Evolutionary conservation across 2,113 vertebrate genomes (phyloP).

Genomic region (Hirundichthys speculiger): DNA sequence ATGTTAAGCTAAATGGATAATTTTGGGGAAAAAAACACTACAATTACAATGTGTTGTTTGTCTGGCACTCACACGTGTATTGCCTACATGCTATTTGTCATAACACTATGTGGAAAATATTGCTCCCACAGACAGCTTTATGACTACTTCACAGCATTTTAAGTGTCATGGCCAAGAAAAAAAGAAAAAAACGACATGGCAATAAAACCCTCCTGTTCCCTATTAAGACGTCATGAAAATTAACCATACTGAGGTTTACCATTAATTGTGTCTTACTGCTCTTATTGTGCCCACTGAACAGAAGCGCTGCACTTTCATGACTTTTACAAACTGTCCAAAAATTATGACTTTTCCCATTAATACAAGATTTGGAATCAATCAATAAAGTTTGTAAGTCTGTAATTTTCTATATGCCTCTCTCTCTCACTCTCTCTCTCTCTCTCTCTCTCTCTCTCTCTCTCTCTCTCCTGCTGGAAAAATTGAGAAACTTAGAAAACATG

Average conservation of each 20-base stretch:
- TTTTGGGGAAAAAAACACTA: slow-evolving; percentile 20
- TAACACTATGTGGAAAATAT: slow-evolving; percentile 65
- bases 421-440: too few species aligned
- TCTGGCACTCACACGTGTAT: slow-evolving; percentile 53
- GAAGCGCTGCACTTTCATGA: too few species aligned
- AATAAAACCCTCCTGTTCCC: slow-evolving; percentile 65
- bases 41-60: slow-evolving; percentile 46
- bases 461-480: too few species aligned
- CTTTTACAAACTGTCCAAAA: too few species aligned
- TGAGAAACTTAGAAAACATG: too few species aligned
- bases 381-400: too few species aligned
- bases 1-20: slow-evolving; percentile 25
- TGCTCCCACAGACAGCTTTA: slow-evolving; percentile 70
- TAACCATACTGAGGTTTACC: slow-evolving; percentile 62
- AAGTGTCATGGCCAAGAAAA: slow-evolving; percentile 52
- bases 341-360: too few species aligned
- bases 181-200: slow-evolving; percentile 42
- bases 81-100: slow-evolving; percentile 62
- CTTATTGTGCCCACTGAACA: too few species aligned
- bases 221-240: slow-evolving; percentile 57
- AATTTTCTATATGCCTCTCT: too few species aligned
- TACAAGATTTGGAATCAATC: neutral
- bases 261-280: slow-evolving; percentile 39
- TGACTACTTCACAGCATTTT: slow-evolving; percentile 62
- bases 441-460: too few species aligned